These are phyloP conservation scores for Lomographa bimaculata DNA, from an alignment of 2,888 invertebrate genomes.

Conservation along the genomic window DNA sequence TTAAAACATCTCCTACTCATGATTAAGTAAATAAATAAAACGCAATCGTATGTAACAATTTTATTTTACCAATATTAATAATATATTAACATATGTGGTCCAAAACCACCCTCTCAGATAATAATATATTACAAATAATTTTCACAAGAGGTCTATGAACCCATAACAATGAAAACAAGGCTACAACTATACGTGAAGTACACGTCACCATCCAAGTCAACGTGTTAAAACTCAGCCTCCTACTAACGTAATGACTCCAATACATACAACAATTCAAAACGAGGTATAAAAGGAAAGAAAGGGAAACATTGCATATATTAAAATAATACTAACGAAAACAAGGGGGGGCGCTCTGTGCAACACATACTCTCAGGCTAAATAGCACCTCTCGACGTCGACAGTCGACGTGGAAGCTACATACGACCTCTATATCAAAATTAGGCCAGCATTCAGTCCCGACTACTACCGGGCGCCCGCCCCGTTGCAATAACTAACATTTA, in stretches of 20 bases:
- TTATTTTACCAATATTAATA: conserved; percentile 83
- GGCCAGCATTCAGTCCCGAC: conserved; percentile 46
- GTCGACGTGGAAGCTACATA: conserved; percentile 30
- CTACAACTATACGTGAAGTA: conserved; percentile 58
- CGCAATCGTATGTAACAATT: conserved; percentile 78
- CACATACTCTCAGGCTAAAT: conserved; percentile 22
- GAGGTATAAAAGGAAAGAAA: conserved; percentile 68
- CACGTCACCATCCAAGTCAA: conserved; percentile 49
- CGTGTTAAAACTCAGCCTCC: conserved; percentile 52
- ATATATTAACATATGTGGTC: conserved; percentile 84
- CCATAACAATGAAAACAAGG: conserved; percentile 79
- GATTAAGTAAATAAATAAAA: conserved; percentile 56
- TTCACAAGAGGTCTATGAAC: conserved; percentile 75
- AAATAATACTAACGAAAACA: conserved; percentile 54
- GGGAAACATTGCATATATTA: conserved; percentile 64
- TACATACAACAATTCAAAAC: conserved; percentile 66
- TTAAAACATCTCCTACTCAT: too few relatives aligned
- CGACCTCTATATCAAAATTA: conserved; percentile 39
- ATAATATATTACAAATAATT: conserved; percentile 82
- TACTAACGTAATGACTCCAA: conserved; percentile 52
- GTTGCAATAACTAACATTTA: conserved; percentile 33
- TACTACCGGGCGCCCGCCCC: conserved; percentile 40
- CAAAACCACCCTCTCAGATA: conserved; percentile 78
- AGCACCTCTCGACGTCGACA: conserved; percentile 27
- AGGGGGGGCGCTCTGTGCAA: conserved; percentile 46